These are phyloP conservation scores for Diceros bicornis DNA, from an alignment of 2,797 vertebrate genomes.

Conservation along the genomic window DNA sequence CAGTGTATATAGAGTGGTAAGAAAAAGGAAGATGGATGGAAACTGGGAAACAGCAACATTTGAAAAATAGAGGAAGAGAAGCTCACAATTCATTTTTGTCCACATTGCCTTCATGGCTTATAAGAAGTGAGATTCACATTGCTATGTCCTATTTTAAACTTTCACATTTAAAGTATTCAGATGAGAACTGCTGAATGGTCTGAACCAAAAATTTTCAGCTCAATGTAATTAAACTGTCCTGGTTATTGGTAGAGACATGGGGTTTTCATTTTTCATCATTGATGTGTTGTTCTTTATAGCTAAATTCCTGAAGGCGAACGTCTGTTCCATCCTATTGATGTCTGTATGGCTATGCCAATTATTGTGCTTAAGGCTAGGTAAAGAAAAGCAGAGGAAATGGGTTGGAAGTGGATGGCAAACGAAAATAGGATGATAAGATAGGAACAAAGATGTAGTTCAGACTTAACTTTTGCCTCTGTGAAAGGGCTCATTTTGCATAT, in stretches of 20 bases:
- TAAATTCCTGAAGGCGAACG: not conserved
- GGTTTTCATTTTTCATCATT: not conserved
- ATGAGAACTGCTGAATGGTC: not conserved
- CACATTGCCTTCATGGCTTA: not conserved
- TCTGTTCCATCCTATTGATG: not conserved
- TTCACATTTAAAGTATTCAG: not conserved
- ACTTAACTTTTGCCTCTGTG: slow-evolving; percentile 12
- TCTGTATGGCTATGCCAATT: not conserved
- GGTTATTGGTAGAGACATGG: not conserved
- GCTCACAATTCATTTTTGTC: not conserved
- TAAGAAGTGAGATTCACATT: not conserved
- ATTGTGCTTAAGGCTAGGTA: slow-evolving; percentile 17
- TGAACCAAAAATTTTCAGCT: not conserved
- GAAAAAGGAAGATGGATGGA: not conserved
- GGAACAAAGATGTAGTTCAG: slow-evolving; percentile 8
- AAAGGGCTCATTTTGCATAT: slow-evolving; percentile 61
- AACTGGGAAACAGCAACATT: not conserved
- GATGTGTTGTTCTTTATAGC: not conserved
- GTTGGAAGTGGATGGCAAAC: not conserved
- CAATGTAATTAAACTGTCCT: not conserved
- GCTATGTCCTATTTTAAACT: not conserved
- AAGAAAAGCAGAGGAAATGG: slow-evolving; percentile 29
- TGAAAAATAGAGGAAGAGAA: not conserved
- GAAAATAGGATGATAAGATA: not conserved
- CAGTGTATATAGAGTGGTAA: not conserved